phyloP scores from a whole-genome alignment of 1,140 invertebrate genomes.

The Drosophila dunni region DNA sequence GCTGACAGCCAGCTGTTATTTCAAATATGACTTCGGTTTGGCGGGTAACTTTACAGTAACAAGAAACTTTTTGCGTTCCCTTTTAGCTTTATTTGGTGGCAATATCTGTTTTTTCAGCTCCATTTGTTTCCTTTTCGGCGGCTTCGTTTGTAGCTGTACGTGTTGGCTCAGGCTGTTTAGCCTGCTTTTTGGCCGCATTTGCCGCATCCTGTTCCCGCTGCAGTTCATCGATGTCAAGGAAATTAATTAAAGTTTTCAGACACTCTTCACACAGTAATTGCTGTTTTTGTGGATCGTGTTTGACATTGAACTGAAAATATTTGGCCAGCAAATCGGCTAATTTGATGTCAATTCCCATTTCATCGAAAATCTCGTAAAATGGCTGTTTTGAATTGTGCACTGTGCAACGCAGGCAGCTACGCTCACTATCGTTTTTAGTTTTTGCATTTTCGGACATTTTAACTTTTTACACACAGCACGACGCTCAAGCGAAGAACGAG shows the following conservation, averaged over 20 bases:
- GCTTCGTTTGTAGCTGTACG: not conserved
- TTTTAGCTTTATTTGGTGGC: not conserved
- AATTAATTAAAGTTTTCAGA: conserved; percentile 61
- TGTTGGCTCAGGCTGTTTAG: not conserved
- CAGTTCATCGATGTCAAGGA: conserved; percentile 72
- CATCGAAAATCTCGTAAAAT: conserved; percentile 76
- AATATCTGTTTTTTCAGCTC: not conserved
- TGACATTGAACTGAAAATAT: conserved; percentile 59
- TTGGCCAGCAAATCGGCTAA: conserved; percentile 54
- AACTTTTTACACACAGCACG: conserved; percentile 63
- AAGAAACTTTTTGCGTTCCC: not conserved
- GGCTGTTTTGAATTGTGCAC: conserved; percentile 55
- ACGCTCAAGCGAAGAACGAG: conserved; percentile 1
- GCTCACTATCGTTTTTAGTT: conserved; percentile 20
- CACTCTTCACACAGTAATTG: conserved; percentile 68
- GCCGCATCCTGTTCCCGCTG: conserved; percentile 49
- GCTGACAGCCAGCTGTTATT: conserved; percentile 5
- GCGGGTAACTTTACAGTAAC: not conserved
- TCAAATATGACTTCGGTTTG: not conserved
- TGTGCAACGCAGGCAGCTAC: conserved; percentile 72
- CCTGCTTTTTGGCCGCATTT: not conserved
- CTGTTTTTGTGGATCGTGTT: conserved; percentile 14
- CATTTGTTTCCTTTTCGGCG: not conserved
- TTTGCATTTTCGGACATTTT: conserved; percentile 72
- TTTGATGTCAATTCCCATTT: conserved; percentile 67